Base-by-base conservation (phyloP, 37 sponge, comb jelly and placozoan genomes). In the Eunapius fragilis region DNA sequence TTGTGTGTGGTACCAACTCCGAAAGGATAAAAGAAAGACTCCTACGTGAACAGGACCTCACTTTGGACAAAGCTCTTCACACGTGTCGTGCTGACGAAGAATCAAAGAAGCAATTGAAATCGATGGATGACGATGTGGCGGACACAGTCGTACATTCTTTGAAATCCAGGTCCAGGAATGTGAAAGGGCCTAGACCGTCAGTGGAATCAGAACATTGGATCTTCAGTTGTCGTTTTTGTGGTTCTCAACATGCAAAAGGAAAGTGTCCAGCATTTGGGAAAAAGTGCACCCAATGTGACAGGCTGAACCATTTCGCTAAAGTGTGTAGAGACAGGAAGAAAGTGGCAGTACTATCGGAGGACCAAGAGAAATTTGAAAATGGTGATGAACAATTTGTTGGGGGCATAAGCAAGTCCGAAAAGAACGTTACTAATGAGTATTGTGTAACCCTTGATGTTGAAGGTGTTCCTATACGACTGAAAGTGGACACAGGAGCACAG, bases 1-100 rank as follows among this genome's bases (percentile, higher is more conserved):
- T 88, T 19, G 77, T 88, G 14, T 75, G 83, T 76, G 82, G 88
- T n/a, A 82, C 76, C 5, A 68, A 33, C 12, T 26, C 48, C 48
- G 77, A 81, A 49, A 67, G 67, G 24, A 88, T 71, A 12, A 28
- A 79, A 17, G 22, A 25, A 77, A 68, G 83, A 37, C 83, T 87
- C 19, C 87, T 87, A 28, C 81, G 47, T 73, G 74, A 79, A 74
- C 31, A 72, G 22, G 75, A 73, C 37, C 67, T 75, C 25, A 87
- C 82, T 48, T 69, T 87, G 14, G 58, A 58, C 58, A 58, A 58
- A 58, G 58, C 58, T 58, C 58, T 11, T 58, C 58, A 19, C 58
- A 58, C 58, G 58, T 17, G 58, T 58, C 58, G 17, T 58, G 7
- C 58, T 58, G 58, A 58, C 6, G 58, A 58, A 17, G 58, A 17